phyloP scores from a whole-genome alignment of 2,113 vertebrate species.

The Oncorhynchus mykiss region DNA sequence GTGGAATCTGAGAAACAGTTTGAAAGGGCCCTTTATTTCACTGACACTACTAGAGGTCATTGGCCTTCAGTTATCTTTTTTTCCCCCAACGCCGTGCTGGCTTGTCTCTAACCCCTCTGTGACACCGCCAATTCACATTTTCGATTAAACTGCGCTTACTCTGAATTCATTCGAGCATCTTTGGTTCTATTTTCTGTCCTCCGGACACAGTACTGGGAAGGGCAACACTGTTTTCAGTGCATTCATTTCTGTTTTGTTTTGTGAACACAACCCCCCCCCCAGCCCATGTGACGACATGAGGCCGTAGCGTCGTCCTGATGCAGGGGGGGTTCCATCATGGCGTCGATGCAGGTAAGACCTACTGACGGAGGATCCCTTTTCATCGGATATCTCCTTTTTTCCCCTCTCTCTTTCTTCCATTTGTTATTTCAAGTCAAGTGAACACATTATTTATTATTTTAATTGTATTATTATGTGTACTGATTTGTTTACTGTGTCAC shows the following conservation, averaged over 20 bases:
- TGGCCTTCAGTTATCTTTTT: too few relatives aligned
- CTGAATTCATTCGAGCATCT: too few relatives aligned
- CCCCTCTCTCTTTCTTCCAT: too few relatives aligned
- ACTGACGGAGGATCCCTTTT: slow-evolving; percentile 45
- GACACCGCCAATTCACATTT: too few relatives aligned
- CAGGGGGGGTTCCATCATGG: slow-evolving; percentile 88
- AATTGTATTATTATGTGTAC: neutral
- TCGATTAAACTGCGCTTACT: too few relatives aligned
- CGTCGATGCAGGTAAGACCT: slow-evolving; percentile 96
- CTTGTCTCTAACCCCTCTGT: too few relatives aligned
- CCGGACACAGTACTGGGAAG: neutral
- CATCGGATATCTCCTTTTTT: neutral
- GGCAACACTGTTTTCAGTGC: neutral
- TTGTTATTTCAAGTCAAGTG: neutral
- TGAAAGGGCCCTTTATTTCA: too few relatives aligned
- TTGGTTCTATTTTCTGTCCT: too few relatives aligned
- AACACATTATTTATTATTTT: neutral
- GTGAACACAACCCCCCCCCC: slow-evolving; percentile 48
- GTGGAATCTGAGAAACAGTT: too few relatives aligned
- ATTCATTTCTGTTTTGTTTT: slow-evolving; percentile 20
- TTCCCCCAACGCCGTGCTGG: too few relatives aligned
- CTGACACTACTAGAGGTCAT: too few relatives aligned
- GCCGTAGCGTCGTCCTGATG: slow-evolving; percentile 55
- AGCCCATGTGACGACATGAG: slow-evolving; percentile 55
- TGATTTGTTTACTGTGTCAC: neutral